Conservation (phyloP, 1,140 invertebrate species). For the Drosophila saltans region DNA sequence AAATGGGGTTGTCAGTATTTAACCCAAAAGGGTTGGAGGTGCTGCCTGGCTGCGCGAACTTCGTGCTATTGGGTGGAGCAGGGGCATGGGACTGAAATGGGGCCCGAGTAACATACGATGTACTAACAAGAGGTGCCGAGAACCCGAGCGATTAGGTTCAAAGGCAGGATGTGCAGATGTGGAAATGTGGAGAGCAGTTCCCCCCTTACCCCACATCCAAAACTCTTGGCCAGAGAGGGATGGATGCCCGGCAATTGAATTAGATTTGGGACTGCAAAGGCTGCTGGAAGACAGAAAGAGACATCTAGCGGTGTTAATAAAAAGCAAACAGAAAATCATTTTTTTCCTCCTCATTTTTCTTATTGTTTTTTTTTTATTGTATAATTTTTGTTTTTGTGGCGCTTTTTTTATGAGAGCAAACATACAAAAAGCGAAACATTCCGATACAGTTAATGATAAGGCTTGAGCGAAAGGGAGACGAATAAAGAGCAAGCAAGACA, state of each 20-base stretch:
- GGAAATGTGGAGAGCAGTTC: slow-evolving; percentile 35
- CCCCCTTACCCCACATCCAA: neutral
- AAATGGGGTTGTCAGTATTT: slow-evolving; percentile 83
- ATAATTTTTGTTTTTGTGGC: slow-evolving; percentile 27
- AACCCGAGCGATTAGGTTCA: slow-evolving; percentile 79
- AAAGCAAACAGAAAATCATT: slow-evolving; percentile 66
- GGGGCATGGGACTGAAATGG: slow-evolving; percentile 1
- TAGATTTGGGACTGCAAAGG: slow-evolving; percentile 43
- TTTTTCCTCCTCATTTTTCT: slow-evolving; percentile 13
- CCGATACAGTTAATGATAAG: slow-evolving; percentile 82
- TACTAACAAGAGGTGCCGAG: slow-evolving; percentile 74
- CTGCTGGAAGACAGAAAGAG: slow-evolving; percentile 70
- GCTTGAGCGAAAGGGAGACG: slow-evolving; percentile 18
- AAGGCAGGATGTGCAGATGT: slow-evolving; percentile 44
- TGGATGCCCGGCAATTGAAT: slow-evolving; percentile 68
- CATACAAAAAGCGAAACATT: slow-evolving; percentile 50
- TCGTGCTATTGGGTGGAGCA: slow-evolving; percentile 48
- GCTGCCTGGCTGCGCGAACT: slow-evolving; percentile 80
- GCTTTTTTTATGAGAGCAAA: slow-evolving; percentile 28
- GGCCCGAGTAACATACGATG: slow-evolving; percentile 66
- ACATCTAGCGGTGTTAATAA: slow-evolving; percentile 79
- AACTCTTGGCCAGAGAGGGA: slow-evolving; percentile 37
- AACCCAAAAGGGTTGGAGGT: slow-evolving; percentile 83
- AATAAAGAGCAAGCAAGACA: slow-evolving; percentile 23
- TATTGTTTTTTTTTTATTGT: slow-evolving; percentile 12